These are phyloP conservation scores for Cylloceria caligata DNA, from an alignment of 2,888 invertebrate genomes.

Conservation along the genomic window DNA sequence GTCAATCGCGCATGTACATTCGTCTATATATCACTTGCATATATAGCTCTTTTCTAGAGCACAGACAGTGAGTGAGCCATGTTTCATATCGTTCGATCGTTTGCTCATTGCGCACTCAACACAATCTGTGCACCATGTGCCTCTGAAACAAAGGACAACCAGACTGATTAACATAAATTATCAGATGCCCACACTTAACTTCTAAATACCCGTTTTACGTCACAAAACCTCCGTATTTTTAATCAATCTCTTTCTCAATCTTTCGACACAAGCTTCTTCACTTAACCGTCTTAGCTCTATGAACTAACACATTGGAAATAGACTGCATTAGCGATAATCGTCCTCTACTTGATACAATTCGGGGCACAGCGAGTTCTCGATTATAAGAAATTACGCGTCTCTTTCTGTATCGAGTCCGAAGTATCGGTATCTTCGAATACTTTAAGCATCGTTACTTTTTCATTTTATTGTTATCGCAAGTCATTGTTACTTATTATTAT, in stretches of 20 bases:
- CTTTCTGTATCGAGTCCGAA: not conserved
- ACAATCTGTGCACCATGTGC: constrained; percentile 88
- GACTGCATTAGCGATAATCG: constrained; percentile 72
- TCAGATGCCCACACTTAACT: constrained; percentile 82
- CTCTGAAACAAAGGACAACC: constrained; percentile 92
- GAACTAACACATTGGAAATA: constrained; percentile 67
- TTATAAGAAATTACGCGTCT: not conserved
- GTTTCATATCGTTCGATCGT: constrained; percentile 76
- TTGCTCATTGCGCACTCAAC: constrained; percentile 83
- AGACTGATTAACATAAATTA: constrained; percentile 84
- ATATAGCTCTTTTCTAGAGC: constrained; percentile 79
- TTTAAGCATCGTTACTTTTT: too few relatives aligned
- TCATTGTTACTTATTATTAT: too few relatives aligned
- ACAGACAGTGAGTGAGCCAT: constrained; percentile 84
- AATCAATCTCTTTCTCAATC: constrained; percentile 74
- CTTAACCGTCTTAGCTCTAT: constrained; percentile 47
- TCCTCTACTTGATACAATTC: not conserved
- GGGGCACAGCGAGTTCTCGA: constrained; percentile 5
- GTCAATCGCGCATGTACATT: constrained; percentile 76
- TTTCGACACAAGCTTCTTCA: constrained; percentile 76
- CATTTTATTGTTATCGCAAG: too few relatives aligned
- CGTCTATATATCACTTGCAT: constrained; percentile 79
- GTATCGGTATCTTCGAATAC: too few relatives aligned
- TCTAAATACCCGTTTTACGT: constrained; percentile 67
- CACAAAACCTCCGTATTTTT: constrained; percentile 58